Conservation (phyloP, 2,888 invertebrate species). For the Temnothorax rugatulus region DNA sequence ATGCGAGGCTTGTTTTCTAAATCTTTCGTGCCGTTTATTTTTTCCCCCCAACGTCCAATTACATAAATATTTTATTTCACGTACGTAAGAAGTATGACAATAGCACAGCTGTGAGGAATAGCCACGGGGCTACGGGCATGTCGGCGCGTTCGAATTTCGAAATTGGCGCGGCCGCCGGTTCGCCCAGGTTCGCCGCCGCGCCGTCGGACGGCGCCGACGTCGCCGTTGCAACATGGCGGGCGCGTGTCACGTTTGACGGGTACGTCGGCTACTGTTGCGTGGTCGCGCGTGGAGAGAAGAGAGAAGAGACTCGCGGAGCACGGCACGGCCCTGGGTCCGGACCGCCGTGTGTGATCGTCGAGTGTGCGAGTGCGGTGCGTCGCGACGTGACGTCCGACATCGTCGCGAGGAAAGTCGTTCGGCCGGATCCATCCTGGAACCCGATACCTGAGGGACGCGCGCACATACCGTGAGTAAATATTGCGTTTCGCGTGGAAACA, state of each 20-base stretch:
- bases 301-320: conserved; percentile 75
- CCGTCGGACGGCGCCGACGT: conserved; percentile 31
- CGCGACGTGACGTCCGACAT: conserved; percentile 48
- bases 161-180: no score
- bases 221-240: conserved; percentile 80
- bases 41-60: not conserved
- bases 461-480: conserved; percentile 76
- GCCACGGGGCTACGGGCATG: not conserved
- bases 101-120: no score
- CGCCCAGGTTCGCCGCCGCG: not conserved
- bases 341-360: conserved; percentile 59
- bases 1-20: not conserved
- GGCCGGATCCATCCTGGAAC: conserved; percentile 59
- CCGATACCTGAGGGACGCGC: conserved; percentile 48
- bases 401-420: conserved; percentile 27
- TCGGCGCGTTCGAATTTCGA: not conserved
- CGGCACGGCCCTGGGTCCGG: conserved; percentile 76
- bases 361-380: conserved; percentile 69
- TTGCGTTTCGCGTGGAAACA: conserved; percentile 42
- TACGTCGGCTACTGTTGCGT: conserved; percentile 66
- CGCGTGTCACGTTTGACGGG: conserved; percentile 82
- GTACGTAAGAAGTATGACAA: no score
- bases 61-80: not conserved
- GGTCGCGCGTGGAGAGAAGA: conserved; percentile 59
- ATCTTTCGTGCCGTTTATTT: not conserved